phyloP scores from a whole-genome alignment of 1,140 invertebrate species.

The Pseudomyrmex flavicornis region DNA sequence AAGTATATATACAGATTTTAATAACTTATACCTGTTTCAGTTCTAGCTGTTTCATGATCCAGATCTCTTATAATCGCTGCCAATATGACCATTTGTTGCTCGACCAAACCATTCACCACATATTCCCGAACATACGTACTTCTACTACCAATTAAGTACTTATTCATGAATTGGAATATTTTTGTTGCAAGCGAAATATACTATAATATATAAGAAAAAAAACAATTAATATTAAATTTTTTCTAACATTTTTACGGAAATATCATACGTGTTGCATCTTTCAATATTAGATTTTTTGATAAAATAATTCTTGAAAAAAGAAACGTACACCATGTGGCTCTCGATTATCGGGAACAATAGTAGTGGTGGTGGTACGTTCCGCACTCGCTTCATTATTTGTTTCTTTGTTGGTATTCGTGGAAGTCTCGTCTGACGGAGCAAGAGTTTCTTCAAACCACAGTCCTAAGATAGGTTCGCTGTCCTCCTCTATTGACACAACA shows the following conservation, averaged over 20 bases:
- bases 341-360: constrained; percentile 94
- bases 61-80: constrained; percentile 94
- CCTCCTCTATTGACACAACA: constrained; percentile 87
- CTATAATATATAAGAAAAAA: constrained; percentile 82
- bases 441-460: constrained; percentile 97
- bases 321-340: constrained; percentile 93
- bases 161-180: constrained; percentile 91
- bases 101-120: constrained; percentile 87
- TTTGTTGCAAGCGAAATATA: constrained; percentile 92
- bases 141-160: constrained; percentile 89
- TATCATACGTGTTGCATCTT: no score
- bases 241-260: constrained; percentile 25
- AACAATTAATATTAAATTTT: constrained; percentile 21
- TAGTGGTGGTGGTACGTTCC: constrained; percentile 78
- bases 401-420: constrained; percentile 85
- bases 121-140: constrained; percentile 86
- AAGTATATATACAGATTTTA: constrained; percentile 17
- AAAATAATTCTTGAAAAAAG: constrained; percentile 62
- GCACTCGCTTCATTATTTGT: constrained; percentile 85
- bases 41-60: constrained; percentile 92
- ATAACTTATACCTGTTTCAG: constrained; percentile 88
- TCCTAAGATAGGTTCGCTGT: constrained; percentile 96
- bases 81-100: constrained; percentile 92
- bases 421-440: constrained; percentile 89
- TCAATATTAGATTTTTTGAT: neutral